These are phyloP conservation scores for Tetropium fuscum DNA, from an alignment of 2,888 invertebrate species.

Conservation along the genomic window DNA sequence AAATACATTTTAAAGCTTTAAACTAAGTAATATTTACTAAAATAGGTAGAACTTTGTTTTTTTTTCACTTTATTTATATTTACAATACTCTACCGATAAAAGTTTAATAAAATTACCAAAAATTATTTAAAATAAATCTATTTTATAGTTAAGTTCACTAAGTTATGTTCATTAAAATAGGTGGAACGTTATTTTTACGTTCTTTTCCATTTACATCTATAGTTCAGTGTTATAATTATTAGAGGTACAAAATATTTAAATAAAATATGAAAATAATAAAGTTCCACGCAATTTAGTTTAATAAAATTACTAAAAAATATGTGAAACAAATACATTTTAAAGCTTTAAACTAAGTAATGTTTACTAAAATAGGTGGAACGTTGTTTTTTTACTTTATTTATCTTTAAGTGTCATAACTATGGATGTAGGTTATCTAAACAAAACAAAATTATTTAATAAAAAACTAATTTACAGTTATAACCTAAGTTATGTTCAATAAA, in stretches of 20 bases:
- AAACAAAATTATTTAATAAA: too few species aligned
- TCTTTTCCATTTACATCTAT: too few species aligned
- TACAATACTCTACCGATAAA: not conserved
- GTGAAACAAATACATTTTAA: not conserved
- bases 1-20: too few species aligned
- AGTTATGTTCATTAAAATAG: not conserved
- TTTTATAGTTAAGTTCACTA: not conserved
- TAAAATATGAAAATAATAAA: not conserved
- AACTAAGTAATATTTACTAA: not conserved
- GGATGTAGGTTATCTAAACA: not conserved
- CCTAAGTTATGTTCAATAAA: not conserved
- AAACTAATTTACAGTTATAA: not conserved
- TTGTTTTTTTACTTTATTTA: not conserved
- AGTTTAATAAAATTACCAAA: not conserved
- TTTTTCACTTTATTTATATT: not conserved
- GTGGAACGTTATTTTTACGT: conserved; percentile 1
- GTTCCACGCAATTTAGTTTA: not conserved
- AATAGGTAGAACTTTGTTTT: not conserved
- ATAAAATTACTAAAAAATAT: not conserved
- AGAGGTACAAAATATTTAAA: not conserved
- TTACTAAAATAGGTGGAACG: not conserved
- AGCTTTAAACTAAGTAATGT: conserved; percentile 4
- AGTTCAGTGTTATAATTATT: too few species aligned
- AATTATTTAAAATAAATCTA: not conserved
- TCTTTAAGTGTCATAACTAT: not conserved